Base-by-base conservation (phyloP, 2,797 vertebrate genomes). In the Pipistrellus nathusii region DNA sequence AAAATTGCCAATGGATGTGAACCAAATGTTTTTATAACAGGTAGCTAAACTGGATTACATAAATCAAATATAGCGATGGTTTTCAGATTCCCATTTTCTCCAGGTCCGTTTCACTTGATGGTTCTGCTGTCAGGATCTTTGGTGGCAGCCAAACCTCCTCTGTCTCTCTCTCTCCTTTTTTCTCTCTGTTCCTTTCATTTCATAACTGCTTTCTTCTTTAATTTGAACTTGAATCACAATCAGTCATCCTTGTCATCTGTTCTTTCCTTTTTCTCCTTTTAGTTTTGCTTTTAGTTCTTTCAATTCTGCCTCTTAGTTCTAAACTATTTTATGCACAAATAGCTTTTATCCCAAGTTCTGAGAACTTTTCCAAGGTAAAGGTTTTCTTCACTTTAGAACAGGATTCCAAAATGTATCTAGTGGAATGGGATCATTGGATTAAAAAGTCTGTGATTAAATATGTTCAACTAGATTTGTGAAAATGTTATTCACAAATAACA, bases 311-410 rank as follows among this genome's bases (percentile, higher is more conserved):
- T 18, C 15, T 95, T 95, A 14, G 88, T 96, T 95, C 62, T 85
- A n/a, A 95, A 94, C 90, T 69, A 38, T 83, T 87, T 84, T 30
- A 44, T 84, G 38, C 12, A 93, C 44, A 59, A 2, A 69, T 0
- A 90, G 68, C 90, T 96, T 97, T 96, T 94, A 96, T 85, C 96
- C 96, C 71, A 92, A 23, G 66, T 48, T 27, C 32, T 87, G 44
- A 46, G 55, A 96, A 35, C 38, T 85, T 80, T 94, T 97, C 91
- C 90, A 88, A 95, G 92, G 1, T 44, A 41, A 62, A 94, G 90
- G 66, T 88, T 66, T 66, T 89, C 68, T 95, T 83, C 69, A 64
- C 13, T 90, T 88, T 30, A 62, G 77, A 82, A 90, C 85, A 51
- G 59, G 46, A 82, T 78, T 78, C 57, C 73, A 62, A 30, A 94